Conservation (phyloP, 2,797 vertebrate species). For the Champsocephalus gunnari region DNA sequence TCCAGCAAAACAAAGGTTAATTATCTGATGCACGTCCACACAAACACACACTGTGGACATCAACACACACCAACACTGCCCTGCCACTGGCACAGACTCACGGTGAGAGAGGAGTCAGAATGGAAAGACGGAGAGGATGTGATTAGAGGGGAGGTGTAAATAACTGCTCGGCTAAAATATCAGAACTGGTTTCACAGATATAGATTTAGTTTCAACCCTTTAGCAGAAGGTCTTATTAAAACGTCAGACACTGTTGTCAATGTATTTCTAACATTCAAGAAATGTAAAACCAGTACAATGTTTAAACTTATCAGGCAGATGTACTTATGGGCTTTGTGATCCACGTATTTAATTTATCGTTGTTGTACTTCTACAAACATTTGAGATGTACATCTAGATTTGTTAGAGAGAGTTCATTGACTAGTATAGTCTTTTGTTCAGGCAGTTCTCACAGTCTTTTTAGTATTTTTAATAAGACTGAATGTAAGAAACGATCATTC, state of each 20-base stretch:
- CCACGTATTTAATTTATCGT: background rate
- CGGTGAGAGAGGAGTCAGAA: constrained; percentile 29
- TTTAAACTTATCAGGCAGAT: too few relatives aligned
- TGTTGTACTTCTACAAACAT: background rate
- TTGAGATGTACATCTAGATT: background rate
- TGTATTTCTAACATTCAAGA: too few relatives aligned
- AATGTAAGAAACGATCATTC: background rate
- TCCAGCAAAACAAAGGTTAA: constrained; percentile 81
- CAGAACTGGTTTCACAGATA: constrained; percentile 29
- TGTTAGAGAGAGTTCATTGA: background rate
- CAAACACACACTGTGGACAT: constrained; percentile 48
- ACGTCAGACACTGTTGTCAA: background rate
- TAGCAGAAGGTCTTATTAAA: background rate
- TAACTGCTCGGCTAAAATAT: constrained; percentile 36
- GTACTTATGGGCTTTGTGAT: too few relatives aligned
- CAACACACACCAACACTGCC: constrained; percentile 73
- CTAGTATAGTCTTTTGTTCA: constrained; percentile 3
- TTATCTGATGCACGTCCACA: constrained; percentile 61
- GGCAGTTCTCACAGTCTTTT: background rate
- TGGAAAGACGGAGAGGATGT: constrained; percentile 61
- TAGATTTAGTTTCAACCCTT: constrained; percentile 7
- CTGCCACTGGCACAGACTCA: constrained; percentile 78
- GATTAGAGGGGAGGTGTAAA: constrained; percentile 66
- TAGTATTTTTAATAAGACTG: background rate
- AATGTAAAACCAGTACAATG: too few relatives aligned